Base-by-base conservation (phyloP, 2,113 vertebrate genomes). In the Proterorhinus semilunaris region DNA sequence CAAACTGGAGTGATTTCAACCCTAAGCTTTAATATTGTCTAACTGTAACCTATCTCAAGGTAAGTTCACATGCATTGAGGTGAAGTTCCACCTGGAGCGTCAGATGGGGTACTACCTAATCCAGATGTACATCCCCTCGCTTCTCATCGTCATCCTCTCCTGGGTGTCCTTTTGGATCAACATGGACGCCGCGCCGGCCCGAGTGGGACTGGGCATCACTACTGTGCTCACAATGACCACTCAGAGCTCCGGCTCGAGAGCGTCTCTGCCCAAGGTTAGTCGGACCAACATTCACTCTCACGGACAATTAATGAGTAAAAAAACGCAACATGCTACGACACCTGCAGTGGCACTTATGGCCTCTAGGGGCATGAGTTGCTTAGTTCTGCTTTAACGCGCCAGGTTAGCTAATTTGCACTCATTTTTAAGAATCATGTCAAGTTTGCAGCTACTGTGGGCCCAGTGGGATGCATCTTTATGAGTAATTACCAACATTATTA, bases 101-200 rank as follows among this genome's bases (percentile, higher is more conserved):
- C 96, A 98, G 83, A 98, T 98, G 95, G 96, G 96, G 79, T 97
- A 98, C 87, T 98, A 97, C 81, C 85, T 98, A 87, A 98, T 98
- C 88, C 96, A 98, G 93, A 98, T 96, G 95, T 98, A 98, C 90
- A 96, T 98, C 78, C 96, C 95, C 52, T 96, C 95, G 68, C 91
- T 98, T 17, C 94, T 97, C 85, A 98, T 97, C 0, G 95, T 97
- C 86, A 98, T 98, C 88, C 92, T 98, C 9, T 97, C 96, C 45
- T 98, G 95, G 96, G 91, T 97, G 27, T 98, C 96, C 74, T 97
- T 97, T 86, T 98, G 96, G 95, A 97, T 98, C 86, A 97, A 96
- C 81, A 97, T 98, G 95, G 96, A 97, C 0, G 96, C 96, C 0
- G 95, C 95, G 0, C 95, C 95, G 0, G 96, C 96, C 78, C 90